These are phyloP conservation scores for Apis laboriosa DNA, from an alignment of 1,140 invertebrate genomes.

Conservation along the genomic window DNA sequence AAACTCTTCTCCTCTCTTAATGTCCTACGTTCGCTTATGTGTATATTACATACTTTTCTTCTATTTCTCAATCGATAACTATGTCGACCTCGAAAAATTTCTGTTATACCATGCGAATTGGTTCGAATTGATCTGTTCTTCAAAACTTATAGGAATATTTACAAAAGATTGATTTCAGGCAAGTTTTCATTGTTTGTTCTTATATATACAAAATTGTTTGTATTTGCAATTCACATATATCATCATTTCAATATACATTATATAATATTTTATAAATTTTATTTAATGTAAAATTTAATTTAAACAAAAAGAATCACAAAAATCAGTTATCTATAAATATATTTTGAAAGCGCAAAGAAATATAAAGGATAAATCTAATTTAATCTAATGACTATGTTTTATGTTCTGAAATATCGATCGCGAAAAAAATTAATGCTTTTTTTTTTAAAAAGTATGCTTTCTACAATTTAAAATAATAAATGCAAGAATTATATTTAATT, in stretches of 20 bases:
- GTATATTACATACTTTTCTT: slow-evolving; percentile 13
- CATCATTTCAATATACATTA: too few species aligned
- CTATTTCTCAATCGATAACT: slow-evolving; percentile 41
- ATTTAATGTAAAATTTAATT: background rate
- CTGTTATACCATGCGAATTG: slow-evolving; percentile 28
- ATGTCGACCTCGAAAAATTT: slow-evolving; percentile 28
- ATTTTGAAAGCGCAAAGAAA: background rate
- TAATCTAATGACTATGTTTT: too few species aligned
- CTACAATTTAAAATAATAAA: too few species aligned
- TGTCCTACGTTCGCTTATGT: background rate
- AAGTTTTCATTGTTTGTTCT: background rate
- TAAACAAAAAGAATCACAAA: background rate
- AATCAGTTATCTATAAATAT: slow-evolving; percentile 3
- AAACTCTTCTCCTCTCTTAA: background rate
- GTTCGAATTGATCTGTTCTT: background rate
- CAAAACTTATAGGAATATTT: background rate
- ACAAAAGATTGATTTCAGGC: background rate
- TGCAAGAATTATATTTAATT: too few species aligned
- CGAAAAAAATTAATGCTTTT: too few species aligned
- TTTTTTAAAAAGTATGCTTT: too few species aligned
- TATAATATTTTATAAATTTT: too few species aligned
- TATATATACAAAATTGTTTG: too few species aligned
- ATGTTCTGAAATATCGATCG: too few species aligned
- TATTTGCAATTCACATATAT: too few species aligned
- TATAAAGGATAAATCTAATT: too few species aligned